Percentiles rank a stretch among this genome's conserved stretches.
Evolutionary conservation across 2,797 vertebrate species (phyloP).

Genomic region (Ispidina lecontei): DNA sequence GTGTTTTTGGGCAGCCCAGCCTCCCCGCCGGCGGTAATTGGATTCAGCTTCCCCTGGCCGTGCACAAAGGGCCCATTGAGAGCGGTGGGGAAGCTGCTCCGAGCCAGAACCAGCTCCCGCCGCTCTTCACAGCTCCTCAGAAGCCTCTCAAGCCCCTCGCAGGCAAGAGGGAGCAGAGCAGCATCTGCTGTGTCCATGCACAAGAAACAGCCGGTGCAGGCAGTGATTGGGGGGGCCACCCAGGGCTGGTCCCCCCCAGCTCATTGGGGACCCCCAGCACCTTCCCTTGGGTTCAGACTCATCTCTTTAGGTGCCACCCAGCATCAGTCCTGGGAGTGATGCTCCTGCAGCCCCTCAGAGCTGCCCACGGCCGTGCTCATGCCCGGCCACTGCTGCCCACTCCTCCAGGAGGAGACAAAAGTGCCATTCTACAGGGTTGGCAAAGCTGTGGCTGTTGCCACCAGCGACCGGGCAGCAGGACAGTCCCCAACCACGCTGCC

Average conservation of each 20-base stretch:
- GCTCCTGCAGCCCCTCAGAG: background rate
- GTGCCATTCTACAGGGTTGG: constrained; percentile 22
- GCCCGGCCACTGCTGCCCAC: background rate
- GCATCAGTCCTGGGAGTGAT: accelerated
- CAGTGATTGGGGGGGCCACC: accelerated
- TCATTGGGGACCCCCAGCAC: background rate
- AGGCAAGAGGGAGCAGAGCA: background rate
- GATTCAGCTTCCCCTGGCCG: constrained; percentile 70
- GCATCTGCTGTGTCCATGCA: background rate
- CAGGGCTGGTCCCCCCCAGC: background rate
- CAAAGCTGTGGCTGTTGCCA: background rate
- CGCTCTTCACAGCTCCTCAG: constrained; percentile 73
- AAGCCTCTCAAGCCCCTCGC: constrained; percentile 60
- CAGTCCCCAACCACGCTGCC: background rate
- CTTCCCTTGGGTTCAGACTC: background rate
- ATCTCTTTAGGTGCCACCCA: background rate
- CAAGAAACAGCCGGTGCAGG: background rate
- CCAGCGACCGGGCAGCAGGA: constrained; percentile 19
- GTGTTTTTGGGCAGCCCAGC: background rate
- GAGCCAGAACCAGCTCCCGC: constrained; percentile 51
- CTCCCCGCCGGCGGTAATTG: constrained; percentile 60
- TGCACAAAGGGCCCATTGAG: constrained; percentile 77
- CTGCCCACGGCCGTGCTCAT: background rate
- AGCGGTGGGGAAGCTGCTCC: constrained; percentile 43
- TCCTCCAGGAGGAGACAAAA: background rate